These are phyloP conservation scores for Platyrinchus mystaceus DNA, from an alignment of 2,797 vertebrate species.

Conservation along the genomic window DNA sequence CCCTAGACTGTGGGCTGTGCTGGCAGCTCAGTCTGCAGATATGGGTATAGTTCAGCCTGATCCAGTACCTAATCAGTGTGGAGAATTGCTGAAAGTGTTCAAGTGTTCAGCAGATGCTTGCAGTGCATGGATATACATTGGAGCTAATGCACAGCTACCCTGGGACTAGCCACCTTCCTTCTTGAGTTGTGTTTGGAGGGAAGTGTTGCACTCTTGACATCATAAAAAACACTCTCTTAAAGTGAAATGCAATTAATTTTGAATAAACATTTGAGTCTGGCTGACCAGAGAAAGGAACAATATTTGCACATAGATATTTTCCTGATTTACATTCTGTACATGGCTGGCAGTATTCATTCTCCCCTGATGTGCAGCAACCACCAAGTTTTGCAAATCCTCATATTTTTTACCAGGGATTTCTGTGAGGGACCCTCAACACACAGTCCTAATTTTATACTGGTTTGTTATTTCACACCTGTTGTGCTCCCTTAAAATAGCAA, in stretches of 20 bases:
- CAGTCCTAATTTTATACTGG: background rate
- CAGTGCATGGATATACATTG: fast-evolving
- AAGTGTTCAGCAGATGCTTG: background rate
- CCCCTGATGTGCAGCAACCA: background rate
- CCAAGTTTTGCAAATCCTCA: background rate
- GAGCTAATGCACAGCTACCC: background rate
- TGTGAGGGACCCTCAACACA: background rate
- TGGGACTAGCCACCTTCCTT: background rate
- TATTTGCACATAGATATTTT: background rate
- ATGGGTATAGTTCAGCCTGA: fast-evolving
- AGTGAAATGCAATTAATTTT: background rate
- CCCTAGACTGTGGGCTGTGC: fast-evolving
- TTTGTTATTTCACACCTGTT: background rate
- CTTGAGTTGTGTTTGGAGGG: background rate
- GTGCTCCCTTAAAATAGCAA: background rate
- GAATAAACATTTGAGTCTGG: background rate
- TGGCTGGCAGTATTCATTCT: background rate
- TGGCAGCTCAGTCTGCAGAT: background rate
- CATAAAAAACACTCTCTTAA: background rate
- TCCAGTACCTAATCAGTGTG: fast-evolving
- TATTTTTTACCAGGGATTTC: background rate
- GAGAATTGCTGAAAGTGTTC: background rate
- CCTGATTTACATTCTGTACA: background rate
- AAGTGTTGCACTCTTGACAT: background rate
- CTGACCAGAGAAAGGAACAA: background rate